A percentile compares a stretch with the other conserved stretches of the same genome.
These are phyloP conservation scores for Florisuga fusca DNA, from an alignment of 2,797 vertebrate species.

Conservation along the genomic window DNA sequence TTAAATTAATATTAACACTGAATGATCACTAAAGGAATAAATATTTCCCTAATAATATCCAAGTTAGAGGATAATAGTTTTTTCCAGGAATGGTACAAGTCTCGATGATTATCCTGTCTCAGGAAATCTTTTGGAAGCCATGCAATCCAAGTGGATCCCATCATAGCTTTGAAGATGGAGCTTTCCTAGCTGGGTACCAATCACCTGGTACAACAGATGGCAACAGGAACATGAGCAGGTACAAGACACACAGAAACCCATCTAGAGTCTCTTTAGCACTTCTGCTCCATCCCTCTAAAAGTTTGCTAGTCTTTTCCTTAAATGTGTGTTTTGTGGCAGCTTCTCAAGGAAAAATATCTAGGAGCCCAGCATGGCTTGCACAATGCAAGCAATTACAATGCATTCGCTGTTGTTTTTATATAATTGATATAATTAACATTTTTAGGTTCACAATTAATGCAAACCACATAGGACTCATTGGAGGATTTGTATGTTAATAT, in stretches of 20 bases:
- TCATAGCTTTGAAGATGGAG: neutral
- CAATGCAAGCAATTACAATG: neutral
- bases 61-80: neutral
- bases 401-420: neutral
- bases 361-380: neutral
- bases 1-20: constrained; percentile 1
- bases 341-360: neutral
- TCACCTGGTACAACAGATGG: neutral
- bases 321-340: neutral
- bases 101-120: neutral
- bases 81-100: neutral
- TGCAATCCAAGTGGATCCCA: neutral
- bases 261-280: neutral
- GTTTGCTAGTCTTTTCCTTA: neutral
- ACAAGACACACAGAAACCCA: neutral
- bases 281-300: neutral
- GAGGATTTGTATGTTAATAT: neutral
- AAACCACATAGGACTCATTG: neutral
- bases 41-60: neutral
- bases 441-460: constrained; percentile 21
- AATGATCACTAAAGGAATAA: neutral
- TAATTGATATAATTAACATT: neutral
- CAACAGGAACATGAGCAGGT: neutral
- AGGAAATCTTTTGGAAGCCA: neutral
- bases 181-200: neutral